Evolutionary conservation across 2,797 vertebrate genomes (phyloP).

Genomic region (Emys orbicularis): DNA sequence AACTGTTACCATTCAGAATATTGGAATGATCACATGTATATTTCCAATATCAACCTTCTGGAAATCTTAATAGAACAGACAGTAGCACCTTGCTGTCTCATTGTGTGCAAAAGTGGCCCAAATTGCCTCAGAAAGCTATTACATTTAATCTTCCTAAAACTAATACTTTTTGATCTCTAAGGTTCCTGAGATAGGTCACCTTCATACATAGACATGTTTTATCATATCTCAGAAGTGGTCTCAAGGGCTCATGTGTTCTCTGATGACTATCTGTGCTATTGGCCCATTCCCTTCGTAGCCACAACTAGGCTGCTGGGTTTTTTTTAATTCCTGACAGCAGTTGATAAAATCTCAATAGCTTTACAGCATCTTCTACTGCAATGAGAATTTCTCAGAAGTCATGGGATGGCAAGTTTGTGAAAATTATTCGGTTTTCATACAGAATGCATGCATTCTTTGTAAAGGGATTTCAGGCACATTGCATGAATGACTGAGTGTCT

Average conservation of each 20-base stretch:
- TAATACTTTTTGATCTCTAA: constrained; percentile 54
- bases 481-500: neutral
- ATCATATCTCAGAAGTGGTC: constrained; percentile 58
- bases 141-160: constrained; percentile 70
- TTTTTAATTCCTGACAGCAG: constrained; percentile 27
- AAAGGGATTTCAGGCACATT: neutral
- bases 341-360: constrained; percentile 60
- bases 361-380: constrained; percentile 20
- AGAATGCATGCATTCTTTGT: neutral
- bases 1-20: neutral
- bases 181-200: constrained; percentile 60
- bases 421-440: constrained; percentile 4
- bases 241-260: constrained; percentile 58
- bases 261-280: constrained; percentile 63
- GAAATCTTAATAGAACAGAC: constrained; percentile 55
- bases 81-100: constrained; percentile 53
- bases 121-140: constrained; percentile 70
- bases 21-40: constrained; percentile 8
- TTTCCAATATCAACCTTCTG: constrained; percentile 58
- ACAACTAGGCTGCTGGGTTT: constrained; percentile 3
- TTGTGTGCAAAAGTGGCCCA: constrained; percentile 43
- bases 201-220: constrained; percentile 57
- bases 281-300: constrained; percentile 46
- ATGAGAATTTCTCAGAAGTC: constrained; percentile 15
- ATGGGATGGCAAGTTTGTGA: neutral